A percentile compares a stretch with the other conserved stretches of the same genome.
These are phyloP conservation scores for Cosmopolites sordidus DNA, from an alignment of 2,888 invertebrate species.

Conservation along the genomic window DNA sequence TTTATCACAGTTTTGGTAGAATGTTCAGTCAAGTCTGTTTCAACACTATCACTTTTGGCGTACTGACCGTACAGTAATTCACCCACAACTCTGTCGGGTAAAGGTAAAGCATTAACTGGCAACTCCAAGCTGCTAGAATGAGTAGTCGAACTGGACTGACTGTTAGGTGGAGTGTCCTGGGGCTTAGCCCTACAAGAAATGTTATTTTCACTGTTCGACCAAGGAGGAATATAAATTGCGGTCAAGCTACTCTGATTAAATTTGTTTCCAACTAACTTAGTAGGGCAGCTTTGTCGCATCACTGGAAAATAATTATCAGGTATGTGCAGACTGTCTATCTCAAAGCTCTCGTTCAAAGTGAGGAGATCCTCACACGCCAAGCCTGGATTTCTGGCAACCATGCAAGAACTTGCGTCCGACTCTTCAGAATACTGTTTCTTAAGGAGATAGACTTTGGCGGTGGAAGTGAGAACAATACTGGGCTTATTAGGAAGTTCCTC, in stretches of 20 bases:
- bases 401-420: slow-evolving; percentile 60
- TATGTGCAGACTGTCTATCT: slow-evolving; percentile 47
- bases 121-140: slow-evolving; percentile 58
- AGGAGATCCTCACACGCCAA: slow-evolving; percentile 66
- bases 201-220: slow-evolving; percentile 48
- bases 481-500: slow-evolving; percentile 33
- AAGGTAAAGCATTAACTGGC: slow-evolving; percentile 49
- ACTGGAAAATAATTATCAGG: slow-evolving; percentile 38
- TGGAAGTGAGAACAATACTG: slow-evolving; percentile 50
- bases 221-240: slow-evolving; percentile 54
- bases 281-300: slow-evolving; percentile 64
- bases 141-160: slow-evolving; percentile 43
- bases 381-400: slow-evolving; percentile 54
- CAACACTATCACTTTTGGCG: slow-evolving; percentile 36
- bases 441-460: slow-evolving; percentile 48
- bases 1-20: slow-evolving; percentile 43
- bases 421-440: slow-evolving; percentile 49
- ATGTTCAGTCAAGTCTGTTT: slow-evolving; percentile 35
- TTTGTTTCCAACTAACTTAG: slow-evolving; percentile 57
- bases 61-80: slow-evolving; percentile 51
- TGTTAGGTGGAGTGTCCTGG: slow-evolving; percentile 19
- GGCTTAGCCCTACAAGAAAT: slow-evolving; percentile 32
- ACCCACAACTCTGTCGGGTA: slow-evolving; percentile 54
- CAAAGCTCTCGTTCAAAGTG: slow-evolving; percentile 59
- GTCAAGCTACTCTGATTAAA: slow-evolving; percentile 55